Base-by-base conservation (phyloP, 2,113 vertebrate genomes). In the Artemisiospiza belli region DNA sequence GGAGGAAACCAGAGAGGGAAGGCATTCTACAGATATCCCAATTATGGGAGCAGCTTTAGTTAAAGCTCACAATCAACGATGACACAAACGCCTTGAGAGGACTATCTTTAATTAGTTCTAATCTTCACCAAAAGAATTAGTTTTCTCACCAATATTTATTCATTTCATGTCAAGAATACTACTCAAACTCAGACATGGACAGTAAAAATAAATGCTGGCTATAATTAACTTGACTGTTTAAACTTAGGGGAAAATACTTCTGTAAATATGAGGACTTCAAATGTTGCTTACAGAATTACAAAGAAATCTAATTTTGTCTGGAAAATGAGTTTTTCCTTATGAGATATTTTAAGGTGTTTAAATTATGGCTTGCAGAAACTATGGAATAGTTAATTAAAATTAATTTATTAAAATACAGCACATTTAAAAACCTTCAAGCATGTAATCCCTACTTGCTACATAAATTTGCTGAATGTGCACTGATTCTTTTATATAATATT, bases 1-100 rank as follows among this genome's bases (percentile, higher is more conserved):
- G 47, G 43, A 83, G 52, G 96, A 93, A 95, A 96, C 94, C 61
- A 64, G 90, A 95, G 95, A 97, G 86, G 79, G 67, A 86, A 86
- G 55, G 86, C 64, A 52, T 88, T 68, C 62, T 87, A 58, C 68
- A 83, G 92, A 52, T 92, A 90, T 20, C 72, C 61, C 80, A 74
- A 6, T 93, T 86, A 87, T 59, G 77, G 73, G 43, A 83, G 28
- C 63, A 89, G 59, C 83, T 90, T 97, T 92, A 94, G 59, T 92
- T 97, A 94, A 96, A 81, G 80, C 73, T 95, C 73, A 89, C 63
- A 15, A 19, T 76, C 51, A 58, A n/a, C 67, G 39, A 35, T 39
- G 47, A 63, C 46, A 85, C 6, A 6, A 73, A 89, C 63, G 44
- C 93, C 39, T 78, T 47, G 47, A 70, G 73, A 92, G 27, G n/a